phyloP scores from a whole-genome alignment of 2,888 invertebrate genomes.

The Caenorhabditis plicata region DNA sequence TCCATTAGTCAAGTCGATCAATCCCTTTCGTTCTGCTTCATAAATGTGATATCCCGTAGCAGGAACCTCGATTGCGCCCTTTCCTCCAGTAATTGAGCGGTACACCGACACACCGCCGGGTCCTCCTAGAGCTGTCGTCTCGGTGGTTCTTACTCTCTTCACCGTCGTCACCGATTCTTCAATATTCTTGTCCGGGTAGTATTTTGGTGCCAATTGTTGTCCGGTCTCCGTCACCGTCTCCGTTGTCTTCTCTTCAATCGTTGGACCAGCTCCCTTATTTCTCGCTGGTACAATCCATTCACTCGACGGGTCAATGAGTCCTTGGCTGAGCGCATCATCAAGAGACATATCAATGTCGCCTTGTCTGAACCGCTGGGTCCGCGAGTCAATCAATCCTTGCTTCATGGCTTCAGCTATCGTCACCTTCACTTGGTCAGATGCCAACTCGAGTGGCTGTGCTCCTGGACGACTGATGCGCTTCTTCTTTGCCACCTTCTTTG shows the following conservation, averaged over 20 bases:
- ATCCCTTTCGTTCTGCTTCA: slow-evolving; percentile 80
- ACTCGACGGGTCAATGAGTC: slow-evolving; percentile 63
- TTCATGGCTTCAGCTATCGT: slow-evolving; percentile 80
- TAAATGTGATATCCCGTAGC: slow-evolving; percentile 80
- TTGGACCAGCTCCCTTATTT: slow-evolving; percentile 57
- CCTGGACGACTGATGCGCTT: slow-evolving; percentile 79
- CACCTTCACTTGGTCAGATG: slow-evolving; percentile 70
- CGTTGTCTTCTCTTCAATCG: slow-evolving; percentile 65
- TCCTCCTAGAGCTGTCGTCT: slow-evolving; percentile 63
- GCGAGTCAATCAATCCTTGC: slow-evolving; percentile 77
- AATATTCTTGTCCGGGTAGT: slow-evolving; percentile 60
- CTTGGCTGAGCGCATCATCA: slow-evolving; percentile 66
- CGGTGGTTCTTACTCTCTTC: slow-evolving; percentile 62
- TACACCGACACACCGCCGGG: slow-evolving; percentile 60
- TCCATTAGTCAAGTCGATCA: slow-evolving; percentile 82
- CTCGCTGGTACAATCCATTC: slow-evolving; percentile 66
- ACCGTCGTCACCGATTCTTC: slow-evolving; percentile 65
- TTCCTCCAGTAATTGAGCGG: slow-evolving; percentile 65
- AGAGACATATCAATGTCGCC: slow-evolving; percentile 71
- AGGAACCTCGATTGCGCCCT: slow-evolving; percentile 75
- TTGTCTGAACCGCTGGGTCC: slow-evolving; percentile 65
- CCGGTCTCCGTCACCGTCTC: slow-evolving; percentile 65
- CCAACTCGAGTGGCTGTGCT: slow-evolving; percentile 47
- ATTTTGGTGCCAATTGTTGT: slow-evolving; percentile 65
- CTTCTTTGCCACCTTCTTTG: slow-evolving; percentile 81